Evolutionary conservation across 2,888 invertebrate genomes (phyloP).

Genomic region (Tinea semifulvella): DNA sequence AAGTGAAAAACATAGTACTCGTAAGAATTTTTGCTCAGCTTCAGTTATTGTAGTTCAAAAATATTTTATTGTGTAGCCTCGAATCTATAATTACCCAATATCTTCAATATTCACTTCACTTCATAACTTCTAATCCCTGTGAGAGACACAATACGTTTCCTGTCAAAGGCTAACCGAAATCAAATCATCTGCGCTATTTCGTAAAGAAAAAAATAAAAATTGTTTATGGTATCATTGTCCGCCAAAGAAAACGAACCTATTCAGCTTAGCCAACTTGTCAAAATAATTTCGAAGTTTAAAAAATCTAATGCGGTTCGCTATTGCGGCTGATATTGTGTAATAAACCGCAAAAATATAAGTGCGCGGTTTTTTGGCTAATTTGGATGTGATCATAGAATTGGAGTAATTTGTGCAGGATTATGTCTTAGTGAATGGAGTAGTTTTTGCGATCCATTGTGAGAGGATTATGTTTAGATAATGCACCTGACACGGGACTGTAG

Average conservation of each 20-base stretch:
- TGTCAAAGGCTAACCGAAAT: conserved; percentile 43
- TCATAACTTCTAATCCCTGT: conserved; percentile 49
- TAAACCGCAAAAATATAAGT: conserved; percentile 44
- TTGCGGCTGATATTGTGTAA: conserved; percentile 40
- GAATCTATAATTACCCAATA: not conserved
- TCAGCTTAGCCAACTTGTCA: conserved; percentile 46
- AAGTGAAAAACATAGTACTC: too few species aligned
- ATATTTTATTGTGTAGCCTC: too few species aligned
- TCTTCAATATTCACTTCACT: conserved; percentile 51
- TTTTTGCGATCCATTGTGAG: conserved; percentile 43
- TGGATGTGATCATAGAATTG: conserved; percentile 26
- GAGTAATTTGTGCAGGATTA: conserved; percentile 47
- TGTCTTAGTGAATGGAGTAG: conserved; percentile 45
- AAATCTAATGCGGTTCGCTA: conserved; percentile 16
- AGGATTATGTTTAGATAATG: conserved; percentile 52
- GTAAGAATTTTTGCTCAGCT: too few species aligned
- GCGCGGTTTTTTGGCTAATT: conserved; percentile 32
- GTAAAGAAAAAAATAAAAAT: conserved; percentile 34
- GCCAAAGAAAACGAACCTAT: conserved; percentile 30
- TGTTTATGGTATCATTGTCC: conserved; percentile 53
- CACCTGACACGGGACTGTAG: conserved; percentile 52
- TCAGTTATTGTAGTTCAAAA: too few species aligned
- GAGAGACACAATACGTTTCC: conserved; percentile 55
- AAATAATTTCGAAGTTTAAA: conserved; percentile 32
- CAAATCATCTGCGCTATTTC: conserved; percentile 39